Evolutionary conservation across 2,113 vertebrate species (phyloP).

Genomic region (Calyptomena viridis): DNA sequence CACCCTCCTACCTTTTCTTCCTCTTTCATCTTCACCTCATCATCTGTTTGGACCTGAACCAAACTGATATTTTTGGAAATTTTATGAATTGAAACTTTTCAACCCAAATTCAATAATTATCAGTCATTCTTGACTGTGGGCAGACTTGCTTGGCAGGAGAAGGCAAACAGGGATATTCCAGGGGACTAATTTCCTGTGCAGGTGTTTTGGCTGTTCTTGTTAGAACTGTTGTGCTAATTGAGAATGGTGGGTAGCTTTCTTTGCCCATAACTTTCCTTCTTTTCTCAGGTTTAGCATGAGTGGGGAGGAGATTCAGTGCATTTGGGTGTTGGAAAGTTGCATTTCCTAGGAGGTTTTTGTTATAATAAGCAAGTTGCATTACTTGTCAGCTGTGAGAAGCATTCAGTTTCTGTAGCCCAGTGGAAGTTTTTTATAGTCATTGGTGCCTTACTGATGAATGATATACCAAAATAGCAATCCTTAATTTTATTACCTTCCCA

Average conservation of each 20-base stretch:
- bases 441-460: neutral
- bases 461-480: constrained; percentile 32
- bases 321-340: neutral
- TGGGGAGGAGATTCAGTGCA: neutral
- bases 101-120: constrained; percentile 23
- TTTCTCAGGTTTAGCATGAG: neutral
- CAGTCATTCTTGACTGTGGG: constrained; percentile 1
- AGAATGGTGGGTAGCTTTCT: neutral
- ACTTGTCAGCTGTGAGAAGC: neutral
- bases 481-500: constrained; percentile 56
- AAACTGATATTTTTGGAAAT: neutral
- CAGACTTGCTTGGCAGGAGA: constrained; percentile 27
- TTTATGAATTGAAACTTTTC: neutral
- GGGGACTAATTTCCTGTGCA: constrained; percentile 25
- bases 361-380: neutral
- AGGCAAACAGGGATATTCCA: neutral
- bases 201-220: constrained; percentile 21
- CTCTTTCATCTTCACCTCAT: constrained; percentile 11
- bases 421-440: constrained; percentile 5
- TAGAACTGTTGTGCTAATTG: neutral
- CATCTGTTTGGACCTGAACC: neutral
- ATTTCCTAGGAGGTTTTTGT: neutral
- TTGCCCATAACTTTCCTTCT: neutral
- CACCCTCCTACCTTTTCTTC: neutral
- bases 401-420: neutral